Evolutionary conservation across 2,888 invertebrate genomes (phyloP), one percentile per base, ranked within the genome.

Genomic region (Tetramorium bicarinatum): DNA sequence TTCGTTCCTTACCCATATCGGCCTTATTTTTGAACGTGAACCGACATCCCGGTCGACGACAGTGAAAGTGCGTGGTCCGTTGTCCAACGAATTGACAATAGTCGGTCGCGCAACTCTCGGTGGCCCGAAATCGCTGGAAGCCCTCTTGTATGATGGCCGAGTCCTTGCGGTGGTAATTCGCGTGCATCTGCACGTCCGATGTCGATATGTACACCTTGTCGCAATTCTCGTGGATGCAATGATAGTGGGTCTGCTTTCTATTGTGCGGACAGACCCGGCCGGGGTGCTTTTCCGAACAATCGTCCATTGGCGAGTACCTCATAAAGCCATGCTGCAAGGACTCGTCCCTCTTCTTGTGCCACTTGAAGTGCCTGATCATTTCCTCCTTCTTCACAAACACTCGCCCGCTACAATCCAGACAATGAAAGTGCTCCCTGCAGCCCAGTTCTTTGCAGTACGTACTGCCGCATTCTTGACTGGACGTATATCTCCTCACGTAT

Each of bases 151-250:
- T 98, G 92, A 99, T 99, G 25, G 99, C 99, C 0, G 99, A 98
- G 95, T 99, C 99, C 95, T 99, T 99, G 81, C 99, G 97, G 95
- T 99, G 99, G 95, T 99, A 99, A 95, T 99, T 99, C 4, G 99
- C 99, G 95, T 99, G 99, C 99, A 99, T 99, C 95, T 99, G 99
- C 6, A 99, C 99, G 95, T 99, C 99, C 71, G 99, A 99, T 4
- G 99, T 99, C 92, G 99, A 99, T 94, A 99, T 99, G 95, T 99
- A 99, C 0, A 99, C 98, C 96, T 99, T 99, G 95, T 98, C 97
- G 94, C 98, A 98, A 90, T 97, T 97, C 94, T 97, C 98, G 95
- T 99, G 99, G 88, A 99, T 97, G 95, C 99, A 99, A 95, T 99
- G 99, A 95, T 99, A 99, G 95, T 99, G 99, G 0, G 99, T 99